Base-by-base conservation (phyloP, 2,888 invertebrate species). In the Eupithecia vulgata region DNA sequence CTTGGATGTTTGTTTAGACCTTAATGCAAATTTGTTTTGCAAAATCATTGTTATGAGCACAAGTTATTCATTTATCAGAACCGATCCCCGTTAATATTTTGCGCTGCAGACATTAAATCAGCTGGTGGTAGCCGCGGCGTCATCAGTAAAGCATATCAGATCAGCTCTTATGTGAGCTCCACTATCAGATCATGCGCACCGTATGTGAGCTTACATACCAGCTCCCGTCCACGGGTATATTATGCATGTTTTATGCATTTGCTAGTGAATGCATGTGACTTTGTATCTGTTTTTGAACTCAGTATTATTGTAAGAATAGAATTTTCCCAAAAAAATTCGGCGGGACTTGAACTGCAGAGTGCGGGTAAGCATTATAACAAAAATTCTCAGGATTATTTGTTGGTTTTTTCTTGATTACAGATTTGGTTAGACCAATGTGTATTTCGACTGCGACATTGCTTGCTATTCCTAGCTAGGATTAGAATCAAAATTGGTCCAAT, bases 111-210 rank as follows among this genome's bases (percentile, higher is more conserved):
- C 57, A 57, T 57, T 57, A 57, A 57, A 57, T 57, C 61, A 34
- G 30, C 30, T 6, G 59, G 30, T 68, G 68, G 69, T 70, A 70
- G 48, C 64, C 21, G 68, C 65, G 65, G 30, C 59, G 67, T 71
- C 68, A 71, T 69, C 45, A 64, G 64, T 64, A 21, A 37, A 35
- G 37, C 61, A 34, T 61, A 61, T 61, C 61, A 61, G 61, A 61
- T 61, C 61, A 30, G 59, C 59, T 30, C 59, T 15, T 30, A 61
- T 59, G 61, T 61, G 61, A 15, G 61, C 30, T 61, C 1, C 17
- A 3, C 5, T 61, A 61, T 61, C 61, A 61, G 61, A 61, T 61
- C 34, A 57, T 21, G 25, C 57, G 25, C 57, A 57, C 25, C 21
- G 17, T 17, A 61, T 61, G 61, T 34, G 61, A 57, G 57, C 57